Percentiles rank a stretch among this genome's conserved stretches.
phyloP scores from a whole-genome alignment of 2,113 vertebrate genomes.

The Zonotrichia leucophrys region DNA sequence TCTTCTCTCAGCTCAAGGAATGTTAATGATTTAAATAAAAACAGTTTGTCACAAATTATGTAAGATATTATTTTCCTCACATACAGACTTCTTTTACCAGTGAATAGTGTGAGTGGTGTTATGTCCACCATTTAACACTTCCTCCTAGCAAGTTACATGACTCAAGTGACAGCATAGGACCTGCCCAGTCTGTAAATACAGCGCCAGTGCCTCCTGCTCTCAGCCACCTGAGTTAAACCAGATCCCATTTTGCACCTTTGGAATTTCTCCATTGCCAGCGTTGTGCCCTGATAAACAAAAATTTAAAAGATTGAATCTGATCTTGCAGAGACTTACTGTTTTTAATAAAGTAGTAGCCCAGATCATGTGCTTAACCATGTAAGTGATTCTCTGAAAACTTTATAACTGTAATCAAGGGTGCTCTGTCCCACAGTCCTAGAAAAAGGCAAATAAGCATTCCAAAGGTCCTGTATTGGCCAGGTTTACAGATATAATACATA shows the following conservation, averaged over 20 bases:
- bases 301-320: neutral
- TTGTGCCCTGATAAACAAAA: neutral
- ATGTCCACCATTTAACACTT: neutral
- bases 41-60: neutral
- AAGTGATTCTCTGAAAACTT: neutral
- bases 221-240: neutral
- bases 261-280: neutral
- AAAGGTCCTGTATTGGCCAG: neutral
- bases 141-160: neutral
- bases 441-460: neutral
- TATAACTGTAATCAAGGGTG: neutral
- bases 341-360: neutral
- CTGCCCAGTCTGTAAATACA: neutral
- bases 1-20: neutral
- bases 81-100: neutral
- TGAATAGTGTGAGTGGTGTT: neutral
- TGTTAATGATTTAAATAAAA: neutral
- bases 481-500: neutral
- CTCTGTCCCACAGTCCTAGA: neutral
- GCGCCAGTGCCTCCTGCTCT: neutral
- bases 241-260: neutral
- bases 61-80: neutral
- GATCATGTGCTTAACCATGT: neutral
- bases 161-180: neutral
- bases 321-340: neutral